Evolutionary conservation across 2,113 vertebrate species (phyloP).

Genomic region (Tinamus guttatus): DNA sequence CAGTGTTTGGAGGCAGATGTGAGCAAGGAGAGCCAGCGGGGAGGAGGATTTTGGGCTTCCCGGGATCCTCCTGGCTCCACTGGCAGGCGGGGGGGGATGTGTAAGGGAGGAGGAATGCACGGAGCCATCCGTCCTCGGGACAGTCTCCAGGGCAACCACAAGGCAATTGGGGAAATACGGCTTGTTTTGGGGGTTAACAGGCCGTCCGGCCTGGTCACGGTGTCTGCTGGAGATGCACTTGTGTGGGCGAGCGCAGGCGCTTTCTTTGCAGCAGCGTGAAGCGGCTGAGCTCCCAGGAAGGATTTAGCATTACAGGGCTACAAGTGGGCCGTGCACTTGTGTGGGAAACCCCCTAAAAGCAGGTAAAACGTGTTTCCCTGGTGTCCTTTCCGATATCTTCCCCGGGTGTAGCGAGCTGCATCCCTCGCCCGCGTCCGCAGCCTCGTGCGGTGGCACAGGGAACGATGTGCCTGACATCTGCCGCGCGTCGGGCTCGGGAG

Average conservation of each 20-base stretch:
- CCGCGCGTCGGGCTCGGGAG: background rate
- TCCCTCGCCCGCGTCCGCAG: background rate
- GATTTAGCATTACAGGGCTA: background rate
- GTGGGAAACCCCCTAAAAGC: background rate
- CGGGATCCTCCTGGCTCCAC: background rate
- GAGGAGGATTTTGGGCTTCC: background rate
- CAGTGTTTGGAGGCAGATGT: accelerated
- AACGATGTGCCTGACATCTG: conserved; percentile 46
- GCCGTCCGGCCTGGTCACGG: background rate
- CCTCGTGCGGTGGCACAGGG: background rate
- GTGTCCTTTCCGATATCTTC: background rate
- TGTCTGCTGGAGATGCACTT: background rate
- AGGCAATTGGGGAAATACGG: conserved; percentile 2
- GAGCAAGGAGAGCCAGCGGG: background rate
- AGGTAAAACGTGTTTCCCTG: background rate
- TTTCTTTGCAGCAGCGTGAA: background rate
- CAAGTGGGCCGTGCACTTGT: background rate
- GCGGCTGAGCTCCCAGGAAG: conserved; percentile 23
- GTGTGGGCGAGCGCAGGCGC: too few relatives aligned
- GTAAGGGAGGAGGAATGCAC: conserved; percentile 31
- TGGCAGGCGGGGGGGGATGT: background rate
- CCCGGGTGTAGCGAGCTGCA: background rate
- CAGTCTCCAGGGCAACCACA: conserved; percentile 27
- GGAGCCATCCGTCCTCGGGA: background rate
- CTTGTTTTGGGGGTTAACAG: conserved; percentile 4